These are phyloP conservation scores for Pristionchus maxplancki DNA, from an alignment of 2,888 invertebrate genomes.

Conservation along the genomic window DNA sequence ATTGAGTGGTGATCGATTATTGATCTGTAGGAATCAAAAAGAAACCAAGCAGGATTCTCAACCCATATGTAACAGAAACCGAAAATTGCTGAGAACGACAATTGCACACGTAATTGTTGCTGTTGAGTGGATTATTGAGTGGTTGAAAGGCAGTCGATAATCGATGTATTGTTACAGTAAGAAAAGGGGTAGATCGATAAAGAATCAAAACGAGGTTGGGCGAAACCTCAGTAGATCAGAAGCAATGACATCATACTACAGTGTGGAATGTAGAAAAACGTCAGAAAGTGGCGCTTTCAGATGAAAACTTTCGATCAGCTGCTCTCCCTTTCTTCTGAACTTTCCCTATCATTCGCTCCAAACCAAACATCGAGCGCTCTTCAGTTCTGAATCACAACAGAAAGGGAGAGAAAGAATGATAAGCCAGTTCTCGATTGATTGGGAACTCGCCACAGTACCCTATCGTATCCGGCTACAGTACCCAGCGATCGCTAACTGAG, in stretches of 20 bases:
- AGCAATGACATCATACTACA: too few relatives aligned
- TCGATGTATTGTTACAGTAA: not conserved
- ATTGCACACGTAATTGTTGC: not conserved
- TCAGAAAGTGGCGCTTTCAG: not conserved
- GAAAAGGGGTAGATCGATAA: too few relatives aligned
- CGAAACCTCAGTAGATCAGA: too few relatives aligned
- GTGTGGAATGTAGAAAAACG: too few relatives aligned
- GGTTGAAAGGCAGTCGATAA: not conserved
- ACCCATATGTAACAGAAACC: too few relatives aligned
- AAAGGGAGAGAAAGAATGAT: not conserved
- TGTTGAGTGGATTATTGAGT: not conserved
- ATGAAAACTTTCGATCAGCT: not conserved
- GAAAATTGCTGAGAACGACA: too few relatives aligned
- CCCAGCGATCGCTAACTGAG: not conserved
- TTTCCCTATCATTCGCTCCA: not conserved
- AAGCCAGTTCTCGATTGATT: slow-evolving; percentile 1
- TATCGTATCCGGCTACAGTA: not conserved
- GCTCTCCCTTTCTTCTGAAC: not conserved
- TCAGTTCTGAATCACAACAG: not conserved
- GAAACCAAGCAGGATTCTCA: too few relatives aligned
- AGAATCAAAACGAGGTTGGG: too few relatives aligned
- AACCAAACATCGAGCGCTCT: not conserved
- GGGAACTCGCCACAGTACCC: not conserved
- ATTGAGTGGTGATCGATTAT: too few relatives aligned
- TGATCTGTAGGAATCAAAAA: too few relatives aligned